phyloP scores from a whole-genome alignment of 2,888 invertebrate genomes.

The Agrilus cyanescens region DNA sequence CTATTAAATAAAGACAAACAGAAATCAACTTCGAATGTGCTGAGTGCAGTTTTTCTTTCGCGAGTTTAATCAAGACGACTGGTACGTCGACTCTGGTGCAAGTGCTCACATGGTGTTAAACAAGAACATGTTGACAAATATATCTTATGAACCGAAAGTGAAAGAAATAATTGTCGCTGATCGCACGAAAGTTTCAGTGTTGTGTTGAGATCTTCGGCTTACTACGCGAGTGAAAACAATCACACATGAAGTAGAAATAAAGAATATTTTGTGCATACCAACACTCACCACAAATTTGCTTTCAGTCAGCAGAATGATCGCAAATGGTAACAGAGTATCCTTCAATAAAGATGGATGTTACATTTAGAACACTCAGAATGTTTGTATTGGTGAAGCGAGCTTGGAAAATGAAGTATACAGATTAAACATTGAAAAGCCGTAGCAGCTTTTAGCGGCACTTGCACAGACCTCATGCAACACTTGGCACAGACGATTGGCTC shows the following conservation, averaged over 20 bases:
- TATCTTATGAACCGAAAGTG: neutral
- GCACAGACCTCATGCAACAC: neutral
- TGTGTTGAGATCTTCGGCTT: neutral
- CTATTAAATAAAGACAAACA: constrained; percentile 2
- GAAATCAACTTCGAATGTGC: constrained; percentile 9
- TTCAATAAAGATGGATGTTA: constrained; percentile 1
- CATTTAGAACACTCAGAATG: neutral
- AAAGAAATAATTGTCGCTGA: constrained; percentile 5
- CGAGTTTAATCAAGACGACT: constrained; percentile 11
- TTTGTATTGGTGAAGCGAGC: neutral
- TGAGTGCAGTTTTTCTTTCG: constrained; percentile 17
- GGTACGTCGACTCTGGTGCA: constrained; percentile 16
- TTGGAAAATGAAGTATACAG: neutral
- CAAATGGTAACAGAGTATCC: neutral
- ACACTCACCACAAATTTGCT: neutral
- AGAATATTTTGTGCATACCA: neutral
- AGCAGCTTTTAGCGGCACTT: neutral
- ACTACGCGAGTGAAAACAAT: neutral
- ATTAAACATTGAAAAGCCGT: constrained; percentile 4
- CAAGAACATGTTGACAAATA: neutral
- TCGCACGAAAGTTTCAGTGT: neutral
- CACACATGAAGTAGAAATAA: too few relatives aligned
- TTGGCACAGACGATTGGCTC: constrained; percentile 12
- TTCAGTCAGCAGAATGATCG: constrained; percentile 1
- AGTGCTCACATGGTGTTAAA: neutral